Conservation (phyloP, 1,140 invertebrate genomes). For the Drosophila melanica region DNA sequence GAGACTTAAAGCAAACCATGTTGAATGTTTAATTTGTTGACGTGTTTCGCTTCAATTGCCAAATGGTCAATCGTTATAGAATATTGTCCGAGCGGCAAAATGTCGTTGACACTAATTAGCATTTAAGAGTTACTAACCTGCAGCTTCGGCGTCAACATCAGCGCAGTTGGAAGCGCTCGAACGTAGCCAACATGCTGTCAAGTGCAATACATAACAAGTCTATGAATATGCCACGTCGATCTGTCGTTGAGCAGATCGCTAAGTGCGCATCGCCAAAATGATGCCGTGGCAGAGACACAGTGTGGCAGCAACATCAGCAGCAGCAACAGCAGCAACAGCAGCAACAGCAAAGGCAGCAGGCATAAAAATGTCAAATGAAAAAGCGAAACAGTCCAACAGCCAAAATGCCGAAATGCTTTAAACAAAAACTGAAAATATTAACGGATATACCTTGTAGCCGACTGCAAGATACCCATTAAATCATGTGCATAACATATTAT, state of each 20-base stretch:
- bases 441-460: too few relatives aligned
- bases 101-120: constrained; percentile 78
- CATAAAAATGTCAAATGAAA: constrained; percentile 78
- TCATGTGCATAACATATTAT: too few relatives aligned
- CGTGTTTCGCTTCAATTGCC: constrained; percentile 44
- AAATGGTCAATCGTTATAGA: constrained; percentile 56
- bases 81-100: constrained; percentile 24
- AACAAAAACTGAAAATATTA: constrained; percentile 33
- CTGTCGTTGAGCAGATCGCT: constrained; percentile 49
- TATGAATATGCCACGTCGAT: constrained; percentile 48
- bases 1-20: not conserved
- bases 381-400: constrained; percentile 52
- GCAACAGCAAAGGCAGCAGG: constrained; percentile 8
- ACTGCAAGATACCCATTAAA: too few relatives aligned
- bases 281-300: constrained; percentile 45
- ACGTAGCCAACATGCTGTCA: constrained; percentile 50
- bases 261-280: constrained; percentile 37
- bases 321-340: constrained; percentile 4
- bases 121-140: constrained; percentile 57
- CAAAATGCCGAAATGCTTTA: constrained; percentile 45
- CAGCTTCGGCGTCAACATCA: not conserved
- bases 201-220: constrained; percentile 72
- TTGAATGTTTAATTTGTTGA: constrained; percentile 9
- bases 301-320: constrained; percentile 13
- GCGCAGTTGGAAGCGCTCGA: constrained; percentile 29